phyloP scores from a whole-genome alignment of 2,888 invertebrate genomes.

The Drosophila acutilabella region DNA sequence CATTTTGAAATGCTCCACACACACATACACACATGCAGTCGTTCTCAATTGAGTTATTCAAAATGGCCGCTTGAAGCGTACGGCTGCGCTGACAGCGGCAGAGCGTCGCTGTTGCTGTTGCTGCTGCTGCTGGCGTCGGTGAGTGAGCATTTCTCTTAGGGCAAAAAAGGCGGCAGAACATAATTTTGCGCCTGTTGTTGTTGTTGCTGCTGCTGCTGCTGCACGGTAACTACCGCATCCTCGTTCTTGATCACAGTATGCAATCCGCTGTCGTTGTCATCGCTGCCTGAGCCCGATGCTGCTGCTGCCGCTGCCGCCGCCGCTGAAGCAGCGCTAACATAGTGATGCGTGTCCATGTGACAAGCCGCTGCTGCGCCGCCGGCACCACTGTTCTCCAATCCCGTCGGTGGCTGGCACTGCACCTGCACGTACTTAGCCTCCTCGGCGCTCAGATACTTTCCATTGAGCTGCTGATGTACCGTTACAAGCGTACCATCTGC shows the following conservation, averaged over 20 bases:
- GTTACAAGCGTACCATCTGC: slow-evolving; percentile 66
- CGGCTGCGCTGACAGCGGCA: slow-evolving; percentile 28
- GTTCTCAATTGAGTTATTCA: slow-evolving; percentile 29
- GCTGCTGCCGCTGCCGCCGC: slow-evolving; percentile 12
- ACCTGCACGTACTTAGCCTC: slow-evolving; percentile 84
- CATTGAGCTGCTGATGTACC: slow-evolving; percentile 77
- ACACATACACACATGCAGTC: slow-evolving; percentile 19
- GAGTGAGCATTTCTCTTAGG: slow-evolving; percentile 85
- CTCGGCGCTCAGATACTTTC: slow-evolving; percentile 83
- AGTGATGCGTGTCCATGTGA: slow-evolving; percentile 77
- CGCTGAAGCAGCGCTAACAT: slow-evolving; percentile 60
- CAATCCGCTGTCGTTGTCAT: slow-evolving; percentile 80
- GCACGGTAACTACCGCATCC: slow-evolving; percentile 63
- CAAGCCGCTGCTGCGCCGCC: slow-evolving; percentile 64
- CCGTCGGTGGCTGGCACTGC: slow-evolving; percentile 70
- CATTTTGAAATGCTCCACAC: slow-evolving; percentile 70
- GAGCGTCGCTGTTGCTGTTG: slow-evolving; percentile 61
- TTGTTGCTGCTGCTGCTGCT: slow-evolving; percentile 63
- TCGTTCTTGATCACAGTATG: slow-evolving; percentile 85
- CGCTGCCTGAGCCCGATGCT: slow-evolving; percentile 50
- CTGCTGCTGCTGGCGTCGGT: slow-evolving; percentile 75
- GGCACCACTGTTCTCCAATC: slow-evolving; percentile 70
- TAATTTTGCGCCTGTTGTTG: slow-evolving; percentile 84
- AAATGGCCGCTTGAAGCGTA: slow-evolving; percentile 75
- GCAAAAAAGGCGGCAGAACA: slow-evolving; percentile 85